phyloP scores from a whole-genome alignment of 2,888 invertebrate species.

The Hirtodrosophila duncani region DNA sequence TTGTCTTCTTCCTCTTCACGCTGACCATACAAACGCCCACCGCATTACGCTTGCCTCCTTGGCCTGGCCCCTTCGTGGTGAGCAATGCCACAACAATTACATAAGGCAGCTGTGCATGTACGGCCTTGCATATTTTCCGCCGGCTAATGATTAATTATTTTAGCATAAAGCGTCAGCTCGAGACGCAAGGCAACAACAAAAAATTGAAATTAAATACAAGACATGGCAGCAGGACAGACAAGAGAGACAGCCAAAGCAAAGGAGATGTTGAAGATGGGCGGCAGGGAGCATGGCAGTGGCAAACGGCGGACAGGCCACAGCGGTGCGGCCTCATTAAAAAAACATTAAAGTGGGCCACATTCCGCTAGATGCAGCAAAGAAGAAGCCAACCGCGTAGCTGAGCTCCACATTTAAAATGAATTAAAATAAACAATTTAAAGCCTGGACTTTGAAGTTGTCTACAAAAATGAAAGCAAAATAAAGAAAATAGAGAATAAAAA shows the following conservation, averaged over 20 bases:
- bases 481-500: conserved; percentile 5
- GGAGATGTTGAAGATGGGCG: conserved; percentile 17
- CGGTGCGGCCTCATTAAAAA: conserved; percentile 60
- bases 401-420: conserved; percentile 45
- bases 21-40: conserved; percentile 16
- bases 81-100: conserved; percentile 61
- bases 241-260: not conserved
- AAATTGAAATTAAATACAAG: conserved; percentile 66
- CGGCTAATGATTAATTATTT: conserved; percentile 71
- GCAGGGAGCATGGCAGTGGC: conserved; percentile 4
- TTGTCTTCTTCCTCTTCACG: conserved; percentile 45
- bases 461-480: conserved; percentile 14
- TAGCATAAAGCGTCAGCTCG: conserved; percentile 72
- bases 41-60: not conserved
- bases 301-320: conserved; percentile 25
- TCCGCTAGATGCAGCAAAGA: conserved; percentile 17
- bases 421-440: conserved; percentile 40
- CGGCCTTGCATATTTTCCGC: conserved; percentile 64
- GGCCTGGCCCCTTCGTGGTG: not conserved
- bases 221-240: conserved; percentile 38
- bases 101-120: conserved; percentile 49
- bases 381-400: conserved; percentile 9
- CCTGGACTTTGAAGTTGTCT: conserved; percentile 4
- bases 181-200: conserved; percentile 47
- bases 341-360: conserved; percentile 64